phyloP scores from a whole-genome alignment of 2,888 invertebrate species.

The Acholoe squamosa region DNA sequence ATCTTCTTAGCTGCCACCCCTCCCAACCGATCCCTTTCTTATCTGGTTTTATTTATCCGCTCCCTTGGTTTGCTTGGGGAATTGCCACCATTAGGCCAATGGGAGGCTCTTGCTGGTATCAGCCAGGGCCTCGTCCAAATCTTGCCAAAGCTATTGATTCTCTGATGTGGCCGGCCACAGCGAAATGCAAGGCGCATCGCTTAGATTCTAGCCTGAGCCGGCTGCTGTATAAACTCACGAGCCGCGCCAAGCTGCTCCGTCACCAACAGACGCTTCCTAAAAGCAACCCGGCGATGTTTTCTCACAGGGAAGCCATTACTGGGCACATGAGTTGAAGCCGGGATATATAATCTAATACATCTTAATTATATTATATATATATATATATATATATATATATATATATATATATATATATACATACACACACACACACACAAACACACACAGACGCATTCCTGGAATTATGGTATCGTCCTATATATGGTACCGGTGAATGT shows the following conservation, averaged over 20 bases:
- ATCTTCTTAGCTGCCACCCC: conserved; percentile 39
- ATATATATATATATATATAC: too few species aligned
- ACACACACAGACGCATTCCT: too few species aligned
- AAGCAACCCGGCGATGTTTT: background rate
- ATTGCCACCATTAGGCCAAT: conserved; percentile 40
- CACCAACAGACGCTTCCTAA: background rate
- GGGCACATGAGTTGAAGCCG: too few species aligned
- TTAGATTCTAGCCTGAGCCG: conserved; percentile 9
- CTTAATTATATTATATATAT: too few species aligned
- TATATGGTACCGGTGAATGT: too few species aligned
- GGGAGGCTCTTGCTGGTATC: conserved; percentile 6
- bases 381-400: too few species aligned
- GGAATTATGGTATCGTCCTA: too few species aligned
- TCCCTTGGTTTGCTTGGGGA: conserved; percentile 31
- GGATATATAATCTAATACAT: too few species aligned
- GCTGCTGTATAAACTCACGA: background rate
- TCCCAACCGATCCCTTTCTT: conserved; percentile 8
- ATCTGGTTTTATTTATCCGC: conserved; percentile 42
- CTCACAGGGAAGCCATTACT: background rate
- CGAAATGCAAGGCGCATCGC: background rate
- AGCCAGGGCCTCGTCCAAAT: background rate
- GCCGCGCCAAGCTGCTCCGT: background rate
- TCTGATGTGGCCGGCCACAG: background rate
- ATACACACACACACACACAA: too few species aligned
- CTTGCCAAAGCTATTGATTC: conserved; percentile 23